These are phyloP conservation scores for Chrysopilus asiliformis DNA, from an alignment of 2,888 invertebrate species.

Conservation along the genomic window DNA sequence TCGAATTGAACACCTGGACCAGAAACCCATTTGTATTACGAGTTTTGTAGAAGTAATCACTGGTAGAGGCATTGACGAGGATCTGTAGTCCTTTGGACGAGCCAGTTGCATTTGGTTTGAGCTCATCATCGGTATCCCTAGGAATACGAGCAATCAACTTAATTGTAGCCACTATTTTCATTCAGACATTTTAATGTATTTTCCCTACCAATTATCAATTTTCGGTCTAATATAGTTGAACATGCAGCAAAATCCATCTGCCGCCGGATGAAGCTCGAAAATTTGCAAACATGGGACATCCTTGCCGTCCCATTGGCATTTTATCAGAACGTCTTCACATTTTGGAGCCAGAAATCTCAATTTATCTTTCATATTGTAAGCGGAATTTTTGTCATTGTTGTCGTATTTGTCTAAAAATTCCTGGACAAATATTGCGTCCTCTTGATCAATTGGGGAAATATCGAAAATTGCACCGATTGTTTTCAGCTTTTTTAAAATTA, in stretches of 20 bases:
- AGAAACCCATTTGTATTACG: constrained; percentile 37
- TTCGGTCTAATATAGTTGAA: constrained; percentile 35
- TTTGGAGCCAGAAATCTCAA: too few relatives aligned
- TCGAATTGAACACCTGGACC: constrained; percentile 37
- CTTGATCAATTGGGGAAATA: constrained; percentile 13
- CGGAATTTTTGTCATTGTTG: too few relatives aligned
- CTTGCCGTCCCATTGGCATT: constrained; percentile 38
- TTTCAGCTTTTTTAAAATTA: constrained; percentile 7
- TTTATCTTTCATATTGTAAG: too few relatives aligned
- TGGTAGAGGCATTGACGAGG: constrained; percentile 37
- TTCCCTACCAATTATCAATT: too few relatives aligned
- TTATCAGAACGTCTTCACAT: constrained; percentile 39
- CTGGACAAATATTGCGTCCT: constrained; percentile 19
- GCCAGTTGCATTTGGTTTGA: constrained; percentile 24
- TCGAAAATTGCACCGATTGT: constrained; percentile 18
- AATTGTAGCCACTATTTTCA: too few relatives aligned
- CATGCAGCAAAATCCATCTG: constrained; percentile 44
- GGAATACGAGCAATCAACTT: too few relatives aligned
- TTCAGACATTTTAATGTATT: too few relatives aligned
- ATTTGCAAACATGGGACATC: constrained; percentile 32
- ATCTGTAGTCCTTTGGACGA: constrained; percentile 36
- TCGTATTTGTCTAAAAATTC: constrained; percentile 19
- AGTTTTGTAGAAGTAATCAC: constrained; percentile 42
- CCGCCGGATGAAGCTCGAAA: constrained; percentile 38
- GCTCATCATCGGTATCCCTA: too few relatives aligned